Percentiles rank a stretch among this genome's conserved stretches.
Conservation (phyloP, 2,797 vertebrate species). For the Chiropotes sagulatus region DNA sequence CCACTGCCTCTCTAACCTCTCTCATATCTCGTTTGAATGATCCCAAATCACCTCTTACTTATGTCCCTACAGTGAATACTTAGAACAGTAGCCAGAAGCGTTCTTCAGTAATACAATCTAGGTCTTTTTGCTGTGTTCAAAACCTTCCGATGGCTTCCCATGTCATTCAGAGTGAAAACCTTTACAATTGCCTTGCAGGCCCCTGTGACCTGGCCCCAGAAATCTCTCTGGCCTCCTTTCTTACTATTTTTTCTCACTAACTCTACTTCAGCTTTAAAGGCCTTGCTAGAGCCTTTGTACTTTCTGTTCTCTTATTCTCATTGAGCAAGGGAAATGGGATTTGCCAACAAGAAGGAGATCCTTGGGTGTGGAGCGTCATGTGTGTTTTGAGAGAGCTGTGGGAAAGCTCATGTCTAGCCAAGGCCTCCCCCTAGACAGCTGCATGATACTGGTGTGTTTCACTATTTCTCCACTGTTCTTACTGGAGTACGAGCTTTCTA, state of each 20-base stretch:
- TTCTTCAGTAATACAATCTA: neutral
- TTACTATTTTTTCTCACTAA: neutral
- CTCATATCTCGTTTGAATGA: neutral
- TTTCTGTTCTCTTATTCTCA: neutral
- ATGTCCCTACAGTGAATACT: neutral
- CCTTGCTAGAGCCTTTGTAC: too few species aligned
- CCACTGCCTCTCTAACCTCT: neutral
- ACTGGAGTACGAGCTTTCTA: neutral
- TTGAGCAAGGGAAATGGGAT: neutral
- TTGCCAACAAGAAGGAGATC: neutral
- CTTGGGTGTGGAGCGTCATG: neutral
- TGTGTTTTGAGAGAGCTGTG: neutral
- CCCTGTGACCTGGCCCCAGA: neutral
- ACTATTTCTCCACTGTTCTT: neutral
- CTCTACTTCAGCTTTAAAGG: neutral
- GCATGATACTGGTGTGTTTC: neutral
- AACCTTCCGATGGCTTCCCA: neutral
- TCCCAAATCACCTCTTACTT: neutral
- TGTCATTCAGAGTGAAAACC: neutral
- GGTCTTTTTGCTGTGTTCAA: constrained; percentile 11
- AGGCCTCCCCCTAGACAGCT: neutral
- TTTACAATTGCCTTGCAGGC: too few species aligned
- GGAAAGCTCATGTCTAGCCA: neutral
- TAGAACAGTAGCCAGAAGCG: neutral
- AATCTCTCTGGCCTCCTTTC: neutral